A percentile compares a stretch with the other conserved stretches of the same genome.
phyloP scores from a whole-genome alignment of 2,797 vertebrate genomes.

The Rhinella marina region DNA sequence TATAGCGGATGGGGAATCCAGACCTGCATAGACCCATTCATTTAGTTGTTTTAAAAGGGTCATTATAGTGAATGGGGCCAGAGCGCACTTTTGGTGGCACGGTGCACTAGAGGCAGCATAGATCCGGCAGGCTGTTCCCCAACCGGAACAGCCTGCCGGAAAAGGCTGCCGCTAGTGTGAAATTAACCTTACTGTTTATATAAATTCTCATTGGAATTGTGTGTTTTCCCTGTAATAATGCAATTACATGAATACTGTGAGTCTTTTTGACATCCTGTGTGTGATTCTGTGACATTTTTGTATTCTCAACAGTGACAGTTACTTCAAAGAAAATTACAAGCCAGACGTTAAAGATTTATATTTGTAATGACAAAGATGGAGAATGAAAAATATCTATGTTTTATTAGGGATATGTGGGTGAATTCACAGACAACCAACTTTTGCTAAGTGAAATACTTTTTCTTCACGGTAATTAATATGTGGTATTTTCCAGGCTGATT shows the following conservation, averaged over 20 bases:
- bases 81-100: too few relatives aligned
- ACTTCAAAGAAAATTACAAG: constrained; percentile 18
- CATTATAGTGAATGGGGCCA: too few relatives aligned
- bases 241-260: not conserved
- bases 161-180: too few relatives aligned
- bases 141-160: too few relatives aligned
- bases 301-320: constrained; percentile 12
- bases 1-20: too few relatives aligned
- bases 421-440: constrained; percentile 23
- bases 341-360: constrained; percentile 18
- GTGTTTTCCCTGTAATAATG: not conserved
- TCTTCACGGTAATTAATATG: constrained; percentile 40
- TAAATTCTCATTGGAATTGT: not conserved
- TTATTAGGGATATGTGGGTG: constrained; percentile 45
- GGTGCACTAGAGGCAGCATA: too few relatives aligned
- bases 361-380: constrained; percentile 17
- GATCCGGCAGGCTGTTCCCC: too few relatives aligned
- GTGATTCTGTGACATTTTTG: constrained; percentile 12
- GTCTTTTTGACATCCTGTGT: not conserved
- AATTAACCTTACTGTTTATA: too few relatives aligned
- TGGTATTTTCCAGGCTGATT: constrained; percentile 8
- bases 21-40: too few relatives aligned
- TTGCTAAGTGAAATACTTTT: constrained; percentile 15
- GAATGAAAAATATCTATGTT: constrained; percentile 28
- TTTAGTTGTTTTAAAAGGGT: too few relatives aligned